Conservation (phyloP, 2,113 vertebrate species). For the Myiopsitta monachus region DNA sequence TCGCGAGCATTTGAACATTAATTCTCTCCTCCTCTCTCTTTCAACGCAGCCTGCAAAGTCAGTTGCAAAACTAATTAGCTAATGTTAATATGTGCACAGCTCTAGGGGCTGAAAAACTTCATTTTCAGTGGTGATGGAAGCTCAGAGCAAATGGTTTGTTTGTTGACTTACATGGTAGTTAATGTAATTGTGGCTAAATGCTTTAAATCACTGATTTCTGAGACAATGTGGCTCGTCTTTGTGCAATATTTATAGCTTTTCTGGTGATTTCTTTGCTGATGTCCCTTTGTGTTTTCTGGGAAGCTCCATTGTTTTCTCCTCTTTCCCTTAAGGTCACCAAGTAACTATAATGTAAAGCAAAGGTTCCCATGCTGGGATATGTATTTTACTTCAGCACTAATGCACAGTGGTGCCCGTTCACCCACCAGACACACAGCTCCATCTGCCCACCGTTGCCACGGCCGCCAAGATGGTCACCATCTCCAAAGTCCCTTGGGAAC, state of each 20-base stretch:
- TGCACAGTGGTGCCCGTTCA: not conserved
- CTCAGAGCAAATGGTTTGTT: constrained; percentile 54
- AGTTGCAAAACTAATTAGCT: constrained; percentile 68
- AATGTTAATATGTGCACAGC: constrained; percentile 56
- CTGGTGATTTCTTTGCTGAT: not conserved
- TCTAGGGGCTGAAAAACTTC: constrained; percentile 61
- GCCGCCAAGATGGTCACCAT: not conserved
- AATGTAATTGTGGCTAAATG: constrained; percentile 45
- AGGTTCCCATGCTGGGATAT: not conserved
- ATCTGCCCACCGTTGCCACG: not conserved
- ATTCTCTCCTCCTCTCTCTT: constrained; percentile 38
- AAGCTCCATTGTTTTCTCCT: not conserved
- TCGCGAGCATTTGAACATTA: constrained; percentile 51
- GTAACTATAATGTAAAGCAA: not conserved
- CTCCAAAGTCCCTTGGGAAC: not conserved
- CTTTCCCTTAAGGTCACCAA: not conserved
- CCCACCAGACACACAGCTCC: fast-evolving
- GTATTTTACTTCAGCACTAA: not conserved
- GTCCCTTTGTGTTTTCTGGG: not conserved
- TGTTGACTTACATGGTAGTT: constrained; percentile 45
- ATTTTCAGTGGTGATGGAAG: constrained; percentile 67
- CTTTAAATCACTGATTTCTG: constrained; percentile 28
- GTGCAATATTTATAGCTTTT: not conserved
- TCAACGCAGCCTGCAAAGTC: constrained; percentile 49
- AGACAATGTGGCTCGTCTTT: not conserved